Conservation (phyloP, 1,140 invertebrate species). For the Zophobas atratus region DNA sequence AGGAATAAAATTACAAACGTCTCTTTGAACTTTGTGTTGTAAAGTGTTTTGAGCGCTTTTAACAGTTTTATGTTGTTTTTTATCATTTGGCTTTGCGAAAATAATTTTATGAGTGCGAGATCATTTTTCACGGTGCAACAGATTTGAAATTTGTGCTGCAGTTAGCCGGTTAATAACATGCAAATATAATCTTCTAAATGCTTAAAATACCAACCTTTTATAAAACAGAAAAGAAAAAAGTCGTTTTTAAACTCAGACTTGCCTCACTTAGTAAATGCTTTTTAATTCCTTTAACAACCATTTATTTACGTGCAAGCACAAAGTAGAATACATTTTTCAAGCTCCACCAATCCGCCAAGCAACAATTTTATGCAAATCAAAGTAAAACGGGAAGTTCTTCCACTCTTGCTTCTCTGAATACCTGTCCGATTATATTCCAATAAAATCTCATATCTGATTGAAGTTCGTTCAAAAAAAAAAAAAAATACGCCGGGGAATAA, state of each 20-base stretch:
- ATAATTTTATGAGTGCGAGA: constrained; percentile 6
- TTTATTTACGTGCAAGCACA: neutral
- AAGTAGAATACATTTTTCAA: neutral
- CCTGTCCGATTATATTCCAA: neutral
- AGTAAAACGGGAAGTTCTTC: neutral
- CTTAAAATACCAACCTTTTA: neutral
- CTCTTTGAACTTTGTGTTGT: constrained; percentile 34
- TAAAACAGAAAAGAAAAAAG: neutral
- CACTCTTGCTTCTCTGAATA: neutral
- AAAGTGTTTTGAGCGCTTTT: constrained; percentile 33
- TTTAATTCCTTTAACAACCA: neutral
- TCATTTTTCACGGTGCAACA: neutral
- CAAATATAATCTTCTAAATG: constrained; percentile 1
- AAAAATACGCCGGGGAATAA: constrained; percentile 1
- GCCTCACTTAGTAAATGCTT: neutral
- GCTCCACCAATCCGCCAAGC: neutral
- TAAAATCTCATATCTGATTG: neutral
- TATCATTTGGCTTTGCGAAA: constrained; percentile 12
- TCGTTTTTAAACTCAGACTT: neutral
- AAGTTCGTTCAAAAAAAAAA: neutral
- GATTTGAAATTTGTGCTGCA: neutral
- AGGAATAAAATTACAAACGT: constrained; percentile 39
- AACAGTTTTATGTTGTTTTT: constrained; percentile 30
- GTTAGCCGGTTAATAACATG: constrained; percentile 3
- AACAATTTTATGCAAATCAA: neutral